Evolutionary conservation across 2,113 vertebrate species (phyloP), one percentile per base, ranked within the genome.

Genomic region (Dendrocopos noguchii): DNA sequence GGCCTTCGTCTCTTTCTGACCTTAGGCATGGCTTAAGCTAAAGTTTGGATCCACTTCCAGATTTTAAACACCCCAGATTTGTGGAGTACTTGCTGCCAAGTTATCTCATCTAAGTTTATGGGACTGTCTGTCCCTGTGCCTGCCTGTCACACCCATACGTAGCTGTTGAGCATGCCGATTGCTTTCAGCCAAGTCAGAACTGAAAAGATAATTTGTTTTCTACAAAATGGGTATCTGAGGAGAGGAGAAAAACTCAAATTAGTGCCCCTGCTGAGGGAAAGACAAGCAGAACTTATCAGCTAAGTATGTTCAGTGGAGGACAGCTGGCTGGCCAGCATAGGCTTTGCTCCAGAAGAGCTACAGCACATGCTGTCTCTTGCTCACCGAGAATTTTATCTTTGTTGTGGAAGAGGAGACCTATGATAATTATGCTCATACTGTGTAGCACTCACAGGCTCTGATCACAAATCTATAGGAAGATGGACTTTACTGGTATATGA

Each of bases 211-310:
- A 57, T 68, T 67, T 0, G 0, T 80, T 90, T 88, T 83, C 61
- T 75, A 29, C 53, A 86, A 78, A 94, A 67, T 0, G 7, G 15
- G 25, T 74, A 60, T 91, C 56, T 75, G 47, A 80, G 50, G 73
- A 68, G 44, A 83, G 47, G 65, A 86, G n/a, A 64, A 75, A 71
- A 93, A 61, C 57, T 80, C 47, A 52, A 65, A 64, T 36, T 47
- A 52, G 65, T 75, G 68, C 42, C 56, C 57, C 88, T 86, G 92
- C 77, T 88, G 79, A 85, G 85, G 73, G 47, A 86, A 85, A 91
- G 84, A 80, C 65, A 67, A 91, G 92, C 65, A 93, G 68, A 85
- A 86, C 47, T 67, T 93, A 67, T 1, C 90, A 86, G 61, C 70
- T 87, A 33, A 85, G 39, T 29, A 1, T 75, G 27, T 85, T 91